Base-by-base conservation (phyloP, 1,140 invertebrate genomes). In the Colletes gigas region DNA sequence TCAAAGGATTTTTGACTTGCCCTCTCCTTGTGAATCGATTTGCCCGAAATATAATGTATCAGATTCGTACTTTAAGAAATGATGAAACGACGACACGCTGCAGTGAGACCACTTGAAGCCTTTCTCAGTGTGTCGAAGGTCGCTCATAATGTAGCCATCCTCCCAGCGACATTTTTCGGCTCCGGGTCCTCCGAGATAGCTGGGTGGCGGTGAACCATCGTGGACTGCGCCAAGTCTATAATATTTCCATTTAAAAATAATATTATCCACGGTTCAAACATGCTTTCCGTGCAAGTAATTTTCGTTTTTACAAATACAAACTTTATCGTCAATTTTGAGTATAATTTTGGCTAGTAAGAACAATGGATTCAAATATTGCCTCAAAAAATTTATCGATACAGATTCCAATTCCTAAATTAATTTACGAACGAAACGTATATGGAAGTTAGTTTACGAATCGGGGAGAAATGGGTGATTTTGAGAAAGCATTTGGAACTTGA, bases 141-240 rank as follows among this genome's bases (percentile, higher is more conserved):
- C 98, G 69, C 97, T 98, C 98, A 99, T 99, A 88, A 99, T 99
- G 93, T 97, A 99, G 60, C 98, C 98, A 91, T 99, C 98, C 91
- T 98, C 97, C 98, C 98, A 99, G 88, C 97, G 96, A 90, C 98
- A 99, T 88, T 98, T 97, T 89, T 98, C 97, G 55, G 98, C 98
- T n/a, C 98, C 98, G 1, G 98, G 98, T 73, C 98, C 98, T 72
- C 98, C 98, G 7, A 99, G 94, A 87, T 99, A 98, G 69, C 97
- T 98, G 3, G 98, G 98, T 63, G 98, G 97, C 19, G 98, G 98
- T 81, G 98, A 98, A 63, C 98, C 98, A 90, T 99, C 98, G 91
- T 99, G 98, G 8, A 99, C 98, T 85, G 98, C 98, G 72, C 98
- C 98, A 89, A 98, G 5, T 19, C 77, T 79, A 47, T 41, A 41